phyloP scores from a whole-genome alignment of 1,140 invertebrate genomes.

The Sitophilus oryzae region DNA sequence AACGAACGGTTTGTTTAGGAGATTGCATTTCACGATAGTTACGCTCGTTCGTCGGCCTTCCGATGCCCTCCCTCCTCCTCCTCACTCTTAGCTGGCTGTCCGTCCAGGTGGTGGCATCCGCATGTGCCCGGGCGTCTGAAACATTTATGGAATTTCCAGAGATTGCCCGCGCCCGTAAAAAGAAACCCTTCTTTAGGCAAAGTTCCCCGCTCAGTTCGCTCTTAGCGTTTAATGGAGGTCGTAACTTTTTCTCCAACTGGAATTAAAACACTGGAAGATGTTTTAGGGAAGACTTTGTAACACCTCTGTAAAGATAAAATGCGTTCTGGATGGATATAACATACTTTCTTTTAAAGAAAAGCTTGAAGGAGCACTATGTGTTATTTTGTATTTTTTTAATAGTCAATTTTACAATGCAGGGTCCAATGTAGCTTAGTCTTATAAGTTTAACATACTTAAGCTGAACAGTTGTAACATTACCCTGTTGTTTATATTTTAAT shows the following conservation, averaged over 20 bases:
- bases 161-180: constrained; percentile 18
- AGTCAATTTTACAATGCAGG: no score
- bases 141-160: constrained; percentile 29
- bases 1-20: constrained; percentile 37
- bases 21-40: constrained; percentile 38
- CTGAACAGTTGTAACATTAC: no score
- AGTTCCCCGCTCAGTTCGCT: constrained; percentile 12
- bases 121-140: constrained; percentile 15
- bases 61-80: neutral
- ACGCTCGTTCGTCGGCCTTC: neutral
- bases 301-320: no score
- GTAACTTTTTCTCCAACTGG: constrained; percentile 14
- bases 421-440: no score
- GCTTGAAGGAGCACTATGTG: no score
- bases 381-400: no score
- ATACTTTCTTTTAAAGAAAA: no score
- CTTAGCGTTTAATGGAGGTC: constrained; percentile 10
- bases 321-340: no score
- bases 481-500: no score
- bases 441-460: no score
- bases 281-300: no score
- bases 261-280: constrained; percentile 13
- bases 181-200: constrained; percentile 13
- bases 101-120: constrained; percentile 14
- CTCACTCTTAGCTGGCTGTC: constrained; percentile 18